A percentile compares a stretch with the other conserved stretches of the same genome.
These are phyloP conservation scores for Cataglyphis altisquamis DNA, from an alignment of 2,888 invertebrate genomes.

Conservation along the genomic window DNA sequence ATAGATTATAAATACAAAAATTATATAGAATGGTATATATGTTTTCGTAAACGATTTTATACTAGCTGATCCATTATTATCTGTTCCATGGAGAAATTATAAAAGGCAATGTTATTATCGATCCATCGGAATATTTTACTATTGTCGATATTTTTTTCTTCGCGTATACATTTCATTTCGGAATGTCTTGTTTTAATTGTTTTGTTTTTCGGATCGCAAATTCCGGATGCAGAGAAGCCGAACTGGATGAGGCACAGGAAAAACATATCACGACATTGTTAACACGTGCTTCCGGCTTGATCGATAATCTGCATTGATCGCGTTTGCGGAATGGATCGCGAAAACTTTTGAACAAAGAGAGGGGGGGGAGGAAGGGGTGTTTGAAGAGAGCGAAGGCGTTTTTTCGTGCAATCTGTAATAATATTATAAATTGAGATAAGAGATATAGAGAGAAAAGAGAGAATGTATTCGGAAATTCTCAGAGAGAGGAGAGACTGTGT, in stretches of 20 bases:
- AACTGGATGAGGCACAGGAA: conserved; percentile 60
- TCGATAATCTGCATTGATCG: conserved; percentile 67
- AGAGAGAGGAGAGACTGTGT: conserved; percentile 73
- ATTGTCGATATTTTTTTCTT: not conserved
- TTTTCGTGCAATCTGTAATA: conserved; percentile 81
- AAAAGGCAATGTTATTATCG: not conserved
- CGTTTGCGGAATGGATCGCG: conserved; percentile 74
- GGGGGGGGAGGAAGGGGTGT: too few relatives aligned
- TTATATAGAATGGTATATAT: conserved; percentile 37
- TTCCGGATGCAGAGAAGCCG: conserved; percentile 11
- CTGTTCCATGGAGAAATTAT: not conserved
- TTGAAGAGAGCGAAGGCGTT: conserved; percentile 69
- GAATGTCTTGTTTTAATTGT: conserved; percentile 30
- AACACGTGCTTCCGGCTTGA: conserved; percentile 75
- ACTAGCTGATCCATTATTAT: not conserved
- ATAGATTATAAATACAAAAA: conserved; percentile 54
- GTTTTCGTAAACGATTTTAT: conserved; percentile 26
- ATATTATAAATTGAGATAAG: conserved; percentile 73
- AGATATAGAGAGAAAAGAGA: not conserved
- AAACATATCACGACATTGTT: conserved; percentile 76
- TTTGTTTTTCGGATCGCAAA: conserved; percentile 19
- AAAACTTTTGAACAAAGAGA: conserved; percentile 20
- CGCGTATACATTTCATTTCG: not conserved
- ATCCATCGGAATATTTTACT: conserved; percentile 24
- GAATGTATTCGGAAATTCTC: conserved; percentile 57